Conservation (phyloP, 2,888 invertebrate genomes). For the Homarus gammarus region DNA sequence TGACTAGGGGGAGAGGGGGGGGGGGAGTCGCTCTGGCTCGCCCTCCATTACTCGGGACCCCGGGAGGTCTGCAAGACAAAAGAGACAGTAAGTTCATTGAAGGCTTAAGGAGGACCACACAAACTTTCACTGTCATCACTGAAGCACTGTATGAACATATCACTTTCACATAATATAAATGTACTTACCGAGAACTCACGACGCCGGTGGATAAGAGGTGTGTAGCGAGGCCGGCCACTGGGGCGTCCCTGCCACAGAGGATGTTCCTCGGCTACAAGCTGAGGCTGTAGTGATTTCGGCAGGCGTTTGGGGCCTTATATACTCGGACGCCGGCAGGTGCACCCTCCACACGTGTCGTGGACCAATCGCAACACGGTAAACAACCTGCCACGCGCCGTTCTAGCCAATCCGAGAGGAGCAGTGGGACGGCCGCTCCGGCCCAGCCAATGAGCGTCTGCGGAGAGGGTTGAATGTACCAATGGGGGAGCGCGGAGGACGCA, state of each 20-base stretch:
- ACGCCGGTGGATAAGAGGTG: background rate
- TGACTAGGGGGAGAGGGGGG: constrained; percentile 48
- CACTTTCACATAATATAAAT: constrained; percentile 6
- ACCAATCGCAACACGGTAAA: constrained; percentile 59
- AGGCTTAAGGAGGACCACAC: background rate
- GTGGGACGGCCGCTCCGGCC: constrained; percentile 40
- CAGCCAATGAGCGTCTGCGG: constrained; percentile 32
- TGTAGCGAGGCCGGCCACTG: background rate
- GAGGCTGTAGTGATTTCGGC: constrained; percentile 64
- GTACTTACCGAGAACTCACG: constrained; percentile 52
- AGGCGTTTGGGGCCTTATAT: constrained; percentile 43
- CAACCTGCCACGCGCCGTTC: constrained; percentile 67
- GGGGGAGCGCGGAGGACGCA: constrained; percentile 29
- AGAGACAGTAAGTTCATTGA: constrained; percentile 17
- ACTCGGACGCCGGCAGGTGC: constrained; percentile 56
- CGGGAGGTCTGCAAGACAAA: constrained; percentile 49
- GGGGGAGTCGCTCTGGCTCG: constrained; percentile 17
- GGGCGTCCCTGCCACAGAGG: background rate
- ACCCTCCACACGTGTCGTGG: constrained; percentile 57
- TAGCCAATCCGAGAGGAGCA: constrained; percentile 43
- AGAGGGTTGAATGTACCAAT: constrained; percentile 48
- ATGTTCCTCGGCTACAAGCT: constrained; percentile 49
- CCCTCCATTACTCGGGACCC: constrained; percentile 14
- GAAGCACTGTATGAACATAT: constrained; percentile 10
- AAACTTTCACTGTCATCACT: constrained; percentile 31